A percentile compares a stretch with the other conserved stretches of the same genome.
Conservation (phyloP, 2,888 invertebrate species). For the Eurytoma californica region DNA sequence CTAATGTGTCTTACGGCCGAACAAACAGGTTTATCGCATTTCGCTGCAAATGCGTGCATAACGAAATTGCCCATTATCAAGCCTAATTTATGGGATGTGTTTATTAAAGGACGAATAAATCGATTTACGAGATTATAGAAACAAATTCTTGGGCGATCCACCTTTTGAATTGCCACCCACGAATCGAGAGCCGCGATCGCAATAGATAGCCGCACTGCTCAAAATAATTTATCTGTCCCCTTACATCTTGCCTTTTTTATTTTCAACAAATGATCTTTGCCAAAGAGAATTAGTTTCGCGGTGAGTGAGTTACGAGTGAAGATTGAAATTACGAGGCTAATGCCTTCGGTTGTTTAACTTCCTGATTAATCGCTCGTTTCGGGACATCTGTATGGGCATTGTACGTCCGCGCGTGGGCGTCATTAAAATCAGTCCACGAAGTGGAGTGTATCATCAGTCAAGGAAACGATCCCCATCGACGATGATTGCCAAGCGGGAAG, state of each 20-base stretch:
- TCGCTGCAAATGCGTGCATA: slow-evolving; percentile 25
- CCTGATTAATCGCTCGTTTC: slow-evolving; percentile 24
- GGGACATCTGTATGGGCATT: background rate
- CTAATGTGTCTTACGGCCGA: slow-evolving; percentile 44
- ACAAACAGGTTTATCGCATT: slow-evolving; percentile 56
- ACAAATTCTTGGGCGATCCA: slow-evolving; percentile 44
- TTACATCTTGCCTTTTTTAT: slow-evolving; percentile 4
- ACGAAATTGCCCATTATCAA: slow-evolving; percentile 53
- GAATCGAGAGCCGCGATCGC: background rate
- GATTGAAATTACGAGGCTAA: background rate
- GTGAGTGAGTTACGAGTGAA: background rate
- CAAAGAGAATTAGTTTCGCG: background rate
- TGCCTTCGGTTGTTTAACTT: background rate
- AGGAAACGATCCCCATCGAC: slow-evolving; percentile 2
- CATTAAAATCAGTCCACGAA: slow-evolving; percentile 19
- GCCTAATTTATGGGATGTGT: slow-evolving; percentile 53
- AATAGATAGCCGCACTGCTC: background rate
- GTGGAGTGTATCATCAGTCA: slow-evolving; percentile 34
- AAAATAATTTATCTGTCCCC: slow-evolving; percentile 2
- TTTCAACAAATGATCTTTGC: too few species aligned
- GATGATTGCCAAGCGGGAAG: slow-evolving; percentile 4
- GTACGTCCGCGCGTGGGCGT: background rate
- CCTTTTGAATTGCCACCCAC: slow-evolving; percentile 35
- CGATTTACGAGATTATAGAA: slow-evolving; percentile 47
- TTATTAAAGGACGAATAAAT: slow-evolving; percentile 51